Percentiles rank a stretch among this genome's conserved stretches.
Evolutionary conservation across 2,888 invertebrate species (phyloP).

Genomic region (Allygus modestus): DNA sequence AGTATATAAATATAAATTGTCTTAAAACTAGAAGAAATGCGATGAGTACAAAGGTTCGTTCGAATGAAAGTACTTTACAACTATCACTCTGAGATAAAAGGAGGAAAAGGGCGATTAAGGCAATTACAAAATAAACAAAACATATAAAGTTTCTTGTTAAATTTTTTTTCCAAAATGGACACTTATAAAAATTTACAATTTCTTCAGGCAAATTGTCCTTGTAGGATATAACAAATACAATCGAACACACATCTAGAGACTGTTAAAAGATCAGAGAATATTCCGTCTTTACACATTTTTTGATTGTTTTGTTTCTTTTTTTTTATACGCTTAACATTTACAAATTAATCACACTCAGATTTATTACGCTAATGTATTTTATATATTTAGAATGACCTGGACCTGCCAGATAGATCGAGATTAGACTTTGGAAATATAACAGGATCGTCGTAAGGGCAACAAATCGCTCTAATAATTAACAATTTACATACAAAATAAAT

Average conservation of each 20-base stretch:
- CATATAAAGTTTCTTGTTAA: constrained; percentile 39
- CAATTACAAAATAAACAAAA: neutral
- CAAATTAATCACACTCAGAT: constrained; percentile 47
- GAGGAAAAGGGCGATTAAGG: neutral
- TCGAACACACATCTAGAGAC: constrained; percentile 65
- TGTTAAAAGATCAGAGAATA: constrained; percentile 52
- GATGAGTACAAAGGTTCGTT: too few relatives aligned
- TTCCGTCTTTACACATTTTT: constrained; percentile 41
- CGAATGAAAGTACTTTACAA: too few relatives aligned
- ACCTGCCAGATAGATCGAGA: constrained; percentile 35
- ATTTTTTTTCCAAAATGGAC: constrained; percentile 67
- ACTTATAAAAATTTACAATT: constrained; percentile 69
- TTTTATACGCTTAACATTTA: constrained; percentile 43
- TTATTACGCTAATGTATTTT: constrained; percentile 34
- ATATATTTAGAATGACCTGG: constrained; percentile 58
- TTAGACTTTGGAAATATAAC: constrained; percentile 39
- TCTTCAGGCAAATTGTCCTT: constrained; percentile 66
- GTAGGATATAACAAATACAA: constrained; percentile 61
- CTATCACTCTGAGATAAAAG: too few relatives aligned
- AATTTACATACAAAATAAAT: constrained; percentile 13
- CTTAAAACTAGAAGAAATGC: too few relatives aligned
- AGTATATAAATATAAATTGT: too few relatives aligned
- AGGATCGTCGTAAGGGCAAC: neutral
- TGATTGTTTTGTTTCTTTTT: constrained; percentile 40
- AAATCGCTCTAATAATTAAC: neutral